These are phyloP conservation scores for Penelope pileata DNA, from an alignment of 2,113 vertebrate genomes.

Conservation along the genomic window DNA sequence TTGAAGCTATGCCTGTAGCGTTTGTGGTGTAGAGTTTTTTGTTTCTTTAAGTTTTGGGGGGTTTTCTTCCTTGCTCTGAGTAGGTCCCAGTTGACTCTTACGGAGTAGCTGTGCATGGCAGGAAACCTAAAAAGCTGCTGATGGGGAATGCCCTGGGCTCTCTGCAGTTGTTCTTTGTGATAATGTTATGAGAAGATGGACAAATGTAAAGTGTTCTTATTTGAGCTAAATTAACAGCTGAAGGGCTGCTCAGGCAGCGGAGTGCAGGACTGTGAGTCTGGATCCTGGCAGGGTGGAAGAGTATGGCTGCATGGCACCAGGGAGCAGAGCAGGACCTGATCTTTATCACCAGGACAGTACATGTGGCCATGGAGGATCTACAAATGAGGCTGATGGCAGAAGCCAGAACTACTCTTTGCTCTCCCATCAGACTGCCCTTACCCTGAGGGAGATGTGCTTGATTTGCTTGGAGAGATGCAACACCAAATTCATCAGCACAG, in stretches of 20 bases:
- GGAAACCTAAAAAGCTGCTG: background rate
- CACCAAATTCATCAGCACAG: accelerated
- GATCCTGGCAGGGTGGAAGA: background rate
- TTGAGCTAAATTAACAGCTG: background rate
- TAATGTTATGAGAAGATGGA: background rate
- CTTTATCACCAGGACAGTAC: accelerated
- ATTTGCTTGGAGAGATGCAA: background rate
- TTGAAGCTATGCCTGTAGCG: accelerated
- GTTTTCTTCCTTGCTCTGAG: accelerated
- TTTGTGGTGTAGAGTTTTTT: accelerated
- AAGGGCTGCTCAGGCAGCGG: background rate
- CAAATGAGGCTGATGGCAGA: background rate
- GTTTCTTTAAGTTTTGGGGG: accelerated
- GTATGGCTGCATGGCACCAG: accelerated
- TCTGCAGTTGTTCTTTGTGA: background rate
- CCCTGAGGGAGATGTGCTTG: accelerated
- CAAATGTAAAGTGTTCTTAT: background rate
- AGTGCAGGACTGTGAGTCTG: background rate
- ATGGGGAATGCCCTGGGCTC: background rate
- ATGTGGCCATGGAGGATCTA: accelerated
- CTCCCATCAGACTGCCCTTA: accelerated
- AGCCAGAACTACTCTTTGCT: accelerated
- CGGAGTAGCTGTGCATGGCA: accelerated
- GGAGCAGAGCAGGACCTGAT: background rate
- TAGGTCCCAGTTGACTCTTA: accelerated